Percentiles rank a stretch among this genome's conserved stretches.
phyloP scores from a whole-genome alignment of 2,113 vertebrate species.

The Cavia aperea region DNA sequence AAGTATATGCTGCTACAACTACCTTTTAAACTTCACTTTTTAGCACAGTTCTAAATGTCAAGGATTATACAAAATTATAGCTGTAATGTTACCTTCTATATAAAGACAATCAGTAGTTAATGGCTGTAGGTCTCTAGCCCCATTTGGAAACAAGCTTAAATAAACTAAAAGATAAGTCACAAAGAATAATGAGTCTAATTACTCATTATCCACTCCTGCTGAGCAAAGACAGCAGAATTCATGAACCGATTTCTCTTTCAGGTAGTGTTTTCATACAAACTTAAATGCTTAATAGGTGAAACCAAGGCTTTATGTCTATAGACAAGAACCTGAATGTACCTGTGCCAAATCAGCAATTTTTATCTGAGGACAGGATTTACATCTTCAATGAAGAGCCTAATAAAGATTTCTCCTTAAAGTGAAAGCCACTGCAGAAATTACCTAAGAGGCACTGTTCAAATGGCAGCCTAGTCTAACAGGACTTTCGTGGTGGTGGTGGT shows the following conservation, averaged over 20 bases:
- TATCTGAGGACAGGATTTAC: neutral
- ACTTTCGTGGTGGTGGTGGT: too few species aligned
- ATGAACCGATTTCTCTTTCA: neutral
- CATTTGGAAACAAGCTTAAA: neutral
- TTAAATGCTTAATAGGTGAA: neutral
- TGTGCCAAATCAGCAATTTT: neutral
- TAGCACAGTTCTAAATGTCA: neutral
- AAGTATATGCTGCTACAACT: too few species aligned
- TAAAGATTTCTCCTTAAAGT: neutral
- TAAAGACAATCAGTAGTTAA: neutral
- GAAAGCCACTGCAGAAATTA: conserved; percentile 9
- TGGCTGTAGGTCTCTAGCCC: neutral
- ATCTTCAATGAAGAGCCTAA: conserved; percentile 7
- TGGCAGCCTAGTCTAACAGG: neutral
- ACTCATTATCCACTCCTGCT: neutral
- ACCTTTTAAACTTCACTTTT: neutral
- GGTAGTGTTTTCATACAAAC: neutral
- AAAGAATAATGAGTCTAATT: neutral
- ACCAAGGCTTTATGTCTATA: neutral
- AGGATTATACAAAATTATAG: neutral
- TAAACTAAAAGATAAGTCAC: neutral
- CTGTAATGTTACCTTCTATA: conserved; percentile 25
- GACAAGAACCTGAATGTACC: neutral
- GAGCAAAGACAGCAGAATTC: neutral
- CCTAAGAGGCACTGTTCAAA: neutral